A percentile compares a stretch with the other conserved stretches of the same genome.
These are phyloP conservation scores for Vanessa tameamea DNA, from an alignment of 1,140 invertebrate genomes.

Conservation along the genomic window DNA sequence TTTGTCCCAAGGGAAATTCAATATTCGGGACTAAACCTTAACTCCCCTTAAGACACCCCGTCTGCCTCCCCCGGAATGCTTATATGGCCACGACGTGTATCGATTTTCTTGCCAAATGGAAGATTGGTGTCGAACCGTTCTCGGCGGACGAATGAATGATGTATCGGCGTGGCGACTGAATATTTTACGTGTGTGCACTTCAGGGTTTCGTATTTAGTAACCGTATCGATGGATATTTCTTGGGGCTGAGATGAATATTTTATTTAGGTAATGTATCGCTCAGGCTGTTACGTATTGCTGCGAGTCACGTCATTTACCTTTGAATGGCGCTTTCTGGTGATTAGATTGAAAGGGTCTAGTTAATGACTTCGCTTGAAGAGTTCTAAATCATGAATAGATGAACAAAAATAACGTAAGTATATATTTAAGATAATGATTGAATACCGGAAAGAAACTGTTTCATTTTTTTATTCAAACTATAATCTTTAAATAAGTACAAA, in stretches of 20 bases:
- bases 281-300: constrained; percentile 34
- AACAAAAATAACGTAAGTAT: not conserved
- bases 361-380: not conserved
- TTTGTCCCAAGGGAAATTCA: constrained; percentile 81
- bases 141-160: constrained; percentile 78
- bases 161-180: constrained; percentile 74
- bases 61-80: constrained; percentile 77
- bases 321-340: constrained; percentile 9
- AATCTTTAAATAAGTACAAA: too few species aligned
- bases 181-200: constrained; percentile 70
- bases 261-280: constrained; percentile 69
- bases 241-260: constrained; percentile 52
- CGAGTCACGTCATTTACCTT: constrained; percentile 29
- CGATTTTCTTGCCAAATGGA: constrained; percentile 80
- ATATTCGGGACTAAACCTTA: constrained; percentile 81
- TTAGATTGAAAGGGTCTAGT: constrained; percentile 17
- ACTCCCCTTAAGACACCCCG: constrained; percentile 77
- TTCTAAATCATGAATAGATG: not conserved
- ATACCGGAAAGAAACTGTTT: too few species aligned
- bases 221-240: constrained; percentile 64
- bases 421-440: not conserved
- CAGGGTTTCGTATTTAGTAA: constrained; percentile 67
- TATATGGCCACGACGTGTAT: constrained; percentile 80
- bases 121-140: constrained; percentile 79
- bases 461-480: too few species aligned